These are phyloP conservation scores for Caenorhabditis sinica DNA, from an alignment of 2,888 invertebrate genomes.

Conservation along the genomic window DNA sequence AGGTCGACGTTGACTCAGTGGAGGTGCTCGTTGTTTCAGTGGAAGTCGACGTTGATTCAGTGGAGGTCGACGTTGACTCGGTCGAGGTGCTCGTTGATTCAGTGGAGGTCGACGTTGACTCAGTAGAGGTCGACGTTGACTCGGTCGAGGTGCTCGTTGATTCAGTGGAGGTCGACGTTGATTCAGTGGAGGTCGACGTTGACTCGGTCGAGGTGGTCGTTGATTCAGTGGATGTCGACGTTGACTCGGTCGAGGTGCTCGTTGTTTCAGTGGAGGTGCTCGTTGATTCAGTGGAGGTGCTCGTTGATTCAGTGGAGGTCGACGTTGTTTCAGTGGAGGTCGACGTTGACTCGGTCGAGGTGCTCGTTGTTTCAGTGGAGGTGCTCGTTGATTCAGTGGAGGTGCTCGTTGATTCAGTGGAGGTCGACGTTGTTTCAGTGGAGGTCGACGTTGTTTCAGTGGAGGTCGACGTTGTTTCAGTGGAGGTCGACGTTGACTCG, in stretches of 20 bases:
- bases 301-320: no score
- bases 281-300: no score
- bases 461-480: constrained; percentile 28
- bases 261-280: neutral
- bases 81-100: constrained; percentile 2
- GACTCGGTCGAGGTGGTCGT: neutral
- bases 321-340: no score
- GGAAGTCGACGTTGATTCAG: neutral
- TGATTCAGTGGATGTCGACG: no score
- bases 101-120: constrained; percentile 9
- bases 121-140: constrained; percentile 27
- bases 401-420: constrained; percentile 31
- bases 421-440: constrained; percentile 37
- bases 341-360: no score
- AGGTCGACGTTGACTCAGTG: neutral
- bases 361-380: no score
- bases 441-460: constrained; percentile 39
- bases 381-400: no score
- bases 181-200: constrained; percentile 33
- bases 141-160: constrained; percentile 27
- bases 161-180: neutral
- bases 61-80: neutral
- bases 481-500: constrained; percentile 20
- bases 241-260: no score
- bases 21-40: neutral